Conservation (phyloP, 1,140 invertebrate genomes). For the Hyles euphorbiae region DNA sequence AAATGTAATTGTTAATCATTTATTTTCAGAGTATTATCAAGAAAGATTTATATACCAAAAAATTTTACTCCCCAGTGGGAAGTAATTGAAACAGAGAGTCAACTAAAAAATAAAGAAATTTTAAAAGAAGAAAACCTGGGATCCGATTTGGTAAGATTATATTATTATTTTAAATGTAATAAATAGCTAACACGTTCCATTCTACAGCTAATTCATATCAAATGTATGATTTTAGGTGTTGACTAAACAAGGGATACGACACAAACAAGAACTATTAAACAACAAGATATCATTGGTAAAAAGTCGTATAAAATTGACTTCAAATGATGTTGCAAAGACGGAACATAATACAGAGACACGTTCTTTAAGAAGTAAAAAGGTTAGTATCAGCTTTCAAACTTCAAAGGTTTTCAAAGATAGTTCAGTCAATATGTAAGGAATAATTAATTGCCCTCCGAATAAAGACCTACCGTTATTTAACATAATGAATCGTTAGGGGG, state of each 20-base stretch:
- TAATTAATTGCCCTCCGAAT: too few species aligned
- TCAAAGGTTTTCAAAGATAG: too few species aligned
- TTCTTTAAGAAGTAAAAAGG: too few species aligned
- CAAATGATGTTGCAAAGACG: too few species aligned
- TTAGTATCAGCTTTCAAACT: too few species aligned
- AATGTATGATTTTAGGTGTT: conserved; percentile 24
- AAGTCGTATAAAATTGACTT: neutral
- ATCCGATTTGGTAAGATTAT: conserved; percentile 10
- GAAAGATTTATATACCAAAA: conserved; percentile 43
- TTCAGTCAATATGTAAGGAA: too few species aligned
- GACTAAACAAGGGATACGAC: conserved; percentile 35
- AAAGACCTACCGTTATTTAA: too few species aligned
- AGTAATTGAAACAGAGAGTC: conserved; percentile 22
- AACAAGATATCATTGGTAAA: conserved; percentile 4
- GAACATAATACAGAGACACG: too few species aligned
- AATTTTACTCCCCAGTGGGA: conserved; percentile 38
- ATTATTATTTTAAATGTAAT: neutral
- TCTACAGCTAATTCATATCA: neutral
- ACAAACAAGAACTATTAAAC: conserved; percentile 21
- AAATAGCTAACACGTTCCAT: neutral
- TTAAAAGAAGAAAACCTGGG: conserved; percentile 5
- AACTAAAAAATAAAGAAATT: conserved; percentile 11
- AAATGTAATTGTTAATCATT: conserved; percentile 7
- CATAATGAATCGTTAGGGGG: too few species aligned
- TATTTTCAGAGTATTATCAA: conserved; percentile 44